Evolutionary conservation across 2,888 invertebrate genomes (phyloP).

Genomic region (Stenolophus ochropezus): DNA sequence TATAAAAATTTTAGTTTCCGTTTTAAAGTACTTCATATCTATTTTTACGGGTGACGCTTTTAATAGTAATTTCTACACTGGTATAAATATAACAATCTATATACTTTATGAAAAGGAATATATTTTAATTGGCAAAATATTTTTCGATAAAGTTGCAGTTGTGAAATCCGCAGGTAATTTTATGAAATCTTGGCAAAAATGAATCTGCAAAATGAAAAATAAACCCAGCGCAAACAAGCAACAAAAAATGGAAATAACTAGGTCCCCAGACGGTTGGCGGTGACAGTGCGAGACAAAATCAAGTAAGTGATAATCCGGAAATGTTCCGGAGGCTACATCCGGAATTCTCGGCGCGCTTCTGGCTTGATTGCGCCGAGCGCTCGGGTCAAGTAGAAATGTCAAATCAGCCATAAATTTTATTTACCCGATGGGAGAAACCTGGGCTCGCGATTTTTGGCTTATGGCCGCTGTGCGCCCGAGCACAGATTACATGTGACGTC

Average conservation of each 20-base stretch:
- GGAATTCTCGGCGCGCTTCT: constrained; percentile 57
- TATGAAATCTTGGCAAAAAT: constrained; percentile 28
- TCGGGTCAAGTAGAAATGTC: constrained; percentile 71
- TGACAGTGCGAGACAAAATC: constrained; percentile 48
- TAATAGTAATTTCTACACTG: too few species aligned
- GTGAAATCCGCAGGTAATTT: background rate
- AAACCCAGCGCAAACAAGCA: constrained; percentile 2
- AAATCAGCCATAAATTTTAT: constrained; percentile 77
- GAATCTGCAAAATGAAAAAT: constrained; percentile 28
- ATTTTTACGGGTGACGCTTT: too few species aligned
- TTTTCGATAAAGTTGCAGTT: background rate
- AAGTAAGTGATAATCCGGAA: constrained; percentile 57
- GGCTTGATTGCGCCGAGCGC: constrained; percentile 53
- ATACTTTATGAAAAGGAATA: too few species aligned
- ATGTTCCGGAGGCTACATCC: constrained; percentile 56
- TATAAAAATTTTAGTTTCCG: too few species aligned
- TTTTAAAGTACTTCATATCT: too few species aligned
- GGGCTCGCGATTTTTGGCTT: constrained; percentile 68
- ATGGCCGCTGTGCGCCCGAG: constrained; percentile 63
- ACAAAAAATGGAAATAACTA: constrained; percentile 37
- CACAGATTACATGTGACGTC: constrained; percentile 63
- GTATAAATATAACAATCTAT: too few species aligned
- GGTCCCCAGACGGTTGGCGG: constrained; percentile 14
- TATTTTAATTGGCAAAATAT: too few species aligned
- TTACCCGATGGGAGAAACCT: constrained; percentile 72